Evolutionary conservation across 2,113 vertebrate genomes (phyloP), one percentile per base, ranked within the genome.

Genomic region (Mormoops blainvillei): DNA sequence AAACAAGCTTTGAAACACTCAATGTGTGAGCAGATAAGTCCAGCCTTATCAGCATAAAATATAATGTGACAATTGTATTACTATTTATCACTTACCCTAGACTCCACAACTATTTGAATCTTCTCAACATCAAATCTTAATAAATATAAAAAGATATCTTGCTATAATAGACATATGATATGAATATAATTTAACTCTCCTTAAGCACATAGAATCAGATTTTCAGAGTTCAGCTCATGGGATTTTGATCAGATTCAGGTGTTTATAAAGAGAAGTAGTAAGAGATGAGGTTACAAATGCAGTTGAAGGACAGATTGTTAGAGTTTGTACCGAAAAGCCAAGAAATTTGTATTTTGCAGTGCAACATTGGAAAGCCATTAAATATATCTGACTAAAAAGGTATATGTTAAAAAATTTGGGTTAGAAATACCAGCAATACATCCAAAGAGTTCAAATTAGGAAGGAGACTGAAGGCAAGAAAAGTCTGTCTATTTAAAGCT

Each of bases 51-150:
- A 56, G 2, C 16, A 36, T 80, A 63, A 90, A 90, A 81, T 20
- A 48, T 18, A 43, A 50, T 52, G 36, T 14, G 63, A 81, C 22
- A 45, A 86, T 54, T 52, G 43, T 71, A 63, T 71, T 71, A 52
- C 15, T 7, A 43, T 54, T 86, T 86, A 80, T 63, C 65, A 80
- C 2, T 14, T 63, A 71, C 6, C 31, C 58, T 77, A 77, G 26
- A 22, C 54, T 41, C 20, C 22, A 76, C 0, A 54, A 20, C 50
- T 85, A 52, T 86, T n/a, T 63, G 43, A 63, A 71, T 45, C n/a
- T 91, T 71, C 52, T 94, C 31, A 94, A 82, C 26, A 89, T 67
- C 38, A 89, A 94, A 89, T 43, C 31, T 94, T 45, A 54, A 48
- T 26, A 19, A 89, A 89, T 84, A 43, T 84, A 58, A 84, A 65